These are phyloP conservation scores for Ctenopoma kingsleyae DNA, from an alignment of 2,797 vertebrate species.

Conservation along the genomic window DNA sequence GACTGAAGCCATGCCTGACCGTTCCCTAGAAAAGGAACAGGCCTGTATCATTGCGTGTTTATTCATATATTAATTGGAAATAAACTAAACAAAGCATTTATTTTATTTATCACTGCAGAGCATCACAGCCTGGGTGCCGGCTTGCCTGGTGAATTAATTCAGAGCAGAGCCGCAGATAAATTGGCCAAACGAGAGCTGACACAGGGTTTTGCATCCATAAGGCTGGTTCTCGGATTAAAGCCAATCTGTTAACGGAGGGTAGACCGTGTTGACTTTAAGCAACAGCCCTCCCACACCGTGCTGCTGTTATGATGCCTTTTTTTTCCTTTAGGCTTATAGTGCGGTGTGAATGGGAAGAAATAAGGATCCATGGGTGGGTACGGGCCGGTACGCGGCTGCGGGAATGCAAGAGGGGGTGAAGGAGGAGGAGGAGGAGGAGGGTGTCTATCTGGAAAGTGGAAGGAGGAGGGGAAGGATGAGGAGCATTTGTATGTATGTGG, in stretches of 20 bases:
- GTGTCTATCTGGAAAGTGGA: slow-evolving; percentile 12
- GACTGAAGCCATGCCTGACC: slow-evolving; percentile 9
- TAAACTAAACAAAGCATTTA: neutral
- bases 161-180: slow-evolving; percentile 65
- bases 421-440: slow-evolving; percentile 17
- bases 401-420: slow-evolving; percentile 44
- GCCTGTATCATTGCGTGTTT: slow-evolving; percentile 9
- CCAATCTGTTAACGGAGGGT: slow-evolving; percentile 68
- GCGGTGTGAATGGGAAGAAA: slow-evolving; percentile 44
- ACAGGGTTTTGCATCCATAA: slow-evolving; percentile 64
- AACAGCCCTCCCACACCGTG: slow-evolving; percentile 38
- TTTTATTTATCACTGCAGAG: slow-evolving; percentile 56
- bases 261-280: slow-evolving; percentile 36
- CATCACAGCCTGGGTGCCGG: slow-evolving; percentile 37
- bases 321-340: slow-evolving; percentile 20
- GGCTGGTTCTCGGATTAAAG: slow-evolving; percentile 69
- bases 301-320: slow-evolving; percentile 25
- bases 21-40: neutral
- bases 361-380: slow-evolving; percentile 55
- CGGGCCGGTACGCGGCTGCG: slow-evolving; percentile 49
- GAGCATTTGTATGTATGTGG: slow-evolving; percentile 7
- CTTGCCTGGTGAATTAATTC: slow-evolving; percentile 50
- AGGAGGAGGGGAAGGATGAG: slow-evolving; percentile 9
- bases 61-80: slow-evolving; percentile 6
- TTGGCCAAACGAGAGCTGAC: slow-evolving; percentile 74